Evolutionary conservation across 2,888 invertebrate species (phyloP).

Genomic region (Steinernema scapterisci): DNA sequence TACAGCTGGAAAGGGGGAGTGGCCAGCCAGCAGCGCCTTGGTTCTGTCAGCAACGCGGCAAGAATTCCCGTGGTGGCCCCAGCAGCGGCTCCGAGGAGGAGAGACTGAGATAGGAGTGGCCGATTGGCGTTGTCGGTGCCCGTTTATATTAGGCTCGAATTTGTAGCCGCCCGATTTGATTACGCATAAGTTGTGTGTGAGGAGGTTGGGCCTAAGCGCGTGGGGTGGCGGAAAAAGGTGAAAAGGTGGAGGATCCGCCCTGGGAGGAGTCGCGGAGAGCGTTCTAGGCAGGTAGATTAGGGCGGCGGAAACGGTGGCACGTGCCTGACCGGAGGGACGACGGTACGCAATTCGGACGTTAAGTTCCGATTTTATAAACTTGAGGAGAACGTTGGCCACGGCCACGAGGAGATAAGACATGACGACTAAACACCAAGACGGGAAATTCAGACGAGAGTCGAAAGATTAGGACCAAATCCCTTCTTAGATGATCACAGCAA

Average conservation of each 20-base stretch:
- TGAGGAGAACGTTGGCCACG: too few species aligned
- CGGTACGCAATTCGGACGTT: too few species aligned
- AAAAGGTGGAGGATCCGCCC: neutral
- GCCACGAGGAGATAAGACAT: too few species aligned
- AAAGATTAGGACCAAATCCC: constrained; percentile 19
- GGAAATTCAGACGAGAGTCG: neutral
- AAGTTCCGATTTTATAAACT: too few species aligned
- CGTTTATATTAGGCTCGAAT: constrained; percentile 24
- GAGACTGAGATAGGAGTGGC: constrained; percentile 25
- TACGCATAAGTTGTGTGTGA: constrained; percentile 14
- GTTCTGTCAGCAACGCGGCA: neutral
- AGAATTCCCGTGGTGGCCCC: constrained; percentile 28
- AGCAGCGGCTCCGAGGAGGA: neutral
- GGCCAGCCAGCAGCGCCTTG: neutral
- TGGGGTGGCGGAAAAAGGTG: neutral
- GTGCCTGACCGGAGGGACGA: too few species aligned
- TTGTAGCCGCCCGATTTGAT: constrained; percentile 31
- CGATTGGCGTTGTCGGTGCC: constrained; percentile 14
- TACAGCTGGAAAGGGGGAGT: constrained; percentile 29
- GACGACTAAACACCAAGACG: too few species aligned
- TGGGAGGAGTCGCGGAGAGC: neutral
- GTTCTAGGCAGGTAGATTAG: neutral
- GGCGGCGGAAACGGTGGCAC: neutral
- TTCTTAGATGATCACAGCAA: neutral
- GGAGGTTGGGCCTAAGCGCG: constrained; percentile 23